A percentile compares a stretch with the other conserved stretches of the same genome.
Evolutionary conservation across 2,113 vertebrate species (phyloP).

Genomic region (Candoia aspera): DNA sequence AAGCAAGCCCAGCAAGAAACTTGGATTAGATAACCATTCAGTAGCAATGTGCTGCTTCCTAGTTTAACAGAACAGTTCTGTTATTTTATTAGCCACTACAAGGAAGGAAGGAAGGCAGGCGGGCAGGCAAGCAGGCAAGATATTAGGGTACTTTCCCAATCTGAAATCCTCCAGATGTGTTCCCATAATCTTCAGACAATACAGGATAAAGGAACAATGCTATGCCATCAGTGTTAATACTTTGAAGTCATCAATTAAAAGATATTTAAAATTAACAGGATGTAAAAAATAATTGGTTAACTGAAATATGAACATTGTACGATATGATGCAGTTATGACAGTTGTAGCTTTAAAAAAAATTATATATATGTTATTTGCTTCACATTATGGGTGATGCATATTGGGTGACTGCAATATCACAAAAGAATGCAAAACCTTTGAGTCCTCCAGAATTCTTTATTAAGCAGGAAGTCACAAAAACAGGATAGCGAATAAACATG

Average conservation of each 20-base stretch:
- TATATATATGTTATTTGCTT: neutral
- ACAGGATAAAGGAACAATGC: neutral
- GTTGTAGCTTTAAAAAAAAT: neutral
- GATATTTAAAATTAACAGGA: neutral
- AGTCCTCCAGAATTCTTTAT: too few relatives aligned
- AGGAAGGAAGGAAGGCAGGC: neutral
- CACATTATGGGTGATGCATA: too few relatives aligned
- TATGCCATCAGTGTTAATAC: neutral
- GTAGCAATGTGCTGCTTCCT: neutral
- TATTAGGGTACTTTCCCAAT: neutral
- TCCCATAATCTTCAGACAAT: neutral
- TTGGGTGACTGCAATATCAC: too few relatives aligned
- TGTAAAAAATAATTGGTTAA: neutral
- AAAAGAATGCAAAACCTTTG: too few relatives aligned
- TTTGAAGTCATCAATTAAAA: neutral
- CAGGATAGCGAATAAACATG: too few relatives aligned
- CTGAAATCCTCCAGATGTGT: neutral
- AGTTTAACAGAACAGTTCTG: neutral
- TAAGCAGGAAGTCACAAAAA: too few relatives aligned
- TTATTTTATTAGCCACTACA: neutral
- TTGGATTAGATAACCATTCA: conserved; percentile 28
- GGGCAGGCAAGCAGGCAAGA: neutral
- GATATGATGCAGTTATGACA: neutral
- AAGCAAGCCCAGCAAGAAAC: neutral
- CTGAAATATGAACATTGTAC: neutral